Evolutionary conservation across 1,140 invertebrate species (phyloP).

Genomic region (Caenorhabditis brenneri): DNA sequence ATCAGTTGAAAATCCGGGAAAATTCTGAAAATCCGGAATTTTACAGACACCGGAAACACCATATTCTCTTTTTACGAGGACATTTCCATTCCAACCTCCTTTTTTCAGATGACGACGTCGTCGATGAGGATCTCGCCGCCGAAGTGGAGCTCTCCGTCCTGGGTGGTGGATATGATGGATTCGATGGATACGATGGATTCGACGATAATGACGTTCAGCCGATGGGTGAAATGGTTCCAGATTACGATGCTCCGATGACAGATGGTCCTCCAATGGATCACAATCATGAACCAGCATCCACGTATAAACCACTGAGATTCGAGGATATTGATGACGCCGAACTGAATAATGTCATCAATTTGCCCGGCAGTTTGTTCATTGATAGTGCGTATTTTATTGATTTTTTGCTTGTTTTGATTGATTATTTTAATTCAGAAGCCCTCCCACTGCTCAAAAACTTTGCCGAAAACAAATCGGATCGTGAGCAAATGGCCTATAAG

Average conservation of each 20-base stretch:
- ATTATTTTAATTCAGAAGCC: neutral
- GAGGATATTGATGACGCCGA: conserved; percentile 20
- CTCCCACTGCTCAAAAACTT: conserved; percentile 1
- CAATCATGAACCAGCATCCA: neutral
- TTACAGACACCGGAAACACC: too few species aligned
- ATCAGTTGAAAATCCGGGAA: too few species aligned
- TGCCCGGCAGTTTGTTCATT: neutral
- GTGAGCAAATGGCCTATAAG: conserved; percentile 6
- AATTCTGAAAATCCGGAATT: too few species aligned
- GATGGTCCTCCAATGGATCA: neutral
- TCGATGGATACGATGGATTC: neutral
- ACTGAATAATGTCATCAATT: neutral
- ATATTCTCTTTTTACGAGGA: neutral
- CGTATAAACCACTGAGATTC: neutral
- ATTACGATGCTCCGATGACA: neutral
- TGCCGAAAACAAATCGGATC: conserved; percentile 9
- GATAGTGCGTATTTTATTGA: neutral
- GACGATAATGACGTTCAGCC: too few species aligned
- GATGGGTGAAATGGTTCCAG: neutral
- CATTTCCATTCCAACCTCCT: neutral
- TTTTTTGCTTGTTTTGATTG: neutral
- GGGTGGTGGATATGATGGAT: neutral
- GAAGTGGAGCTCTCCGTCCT: neutral
- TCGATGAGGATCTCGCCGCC: neutral
- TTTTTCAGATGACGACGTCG: conserved; percentile 11